Base-by-base conservation (phyloP, 2,113 vertebrate genomes). In the Passer montanus region DNA sequence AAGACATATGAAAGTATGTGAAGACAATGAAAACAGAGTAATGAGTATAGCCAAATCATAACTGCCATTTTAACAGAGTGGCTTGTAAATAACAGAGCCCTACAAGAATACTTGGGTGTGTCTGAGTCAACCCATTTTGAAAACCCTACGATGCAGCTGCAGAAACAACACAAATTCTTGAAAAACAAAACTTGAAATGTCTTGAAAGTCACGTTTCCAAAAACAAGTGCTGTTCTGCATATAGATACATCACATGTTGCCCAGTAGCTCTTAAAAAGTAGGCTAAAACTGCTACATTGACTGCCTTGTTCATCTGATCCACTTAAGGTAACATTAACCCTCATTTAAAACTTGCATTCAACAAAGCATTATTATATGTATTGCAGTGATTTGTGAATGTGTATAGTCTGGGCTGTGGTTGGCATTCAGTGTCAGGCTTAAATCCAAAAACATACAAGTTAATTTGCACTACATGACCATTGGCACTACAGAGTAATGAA, bases 31-130 rank as follows among this genome's bases (percentile, higher is more conserved):
- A 94, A 93, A 50, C 46, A 43, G 75, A 88, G 44, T 55, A 81
- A 64, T 41, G 27, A 75, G 14, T 46, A 44, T 56, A 84, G 66
- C 33, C 60, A 92, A 81, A 87, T 82, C 31, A n/a, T 64, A 87
- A 56, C 52, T 85, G 53, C 81, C 41, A 15, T 70, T 93, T 90
- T 70, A 81, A 63, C 49, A 23, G 62, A 80, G 28, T 2, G 19
- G 35, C 69, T 77, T 90, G 60, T 91, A 86, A 95, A 76, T 88
- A 92, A 84, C 30, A 92, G 70, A 90, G 74, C 52, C 37, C 41
- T 74, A 52, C 82, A 93, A 84, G 76, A 93, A 63, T 84, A 94
- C 52, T 77, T 86, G 89, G 86, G 86, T 41, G 91, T 96, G 89
- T 72, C 91, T 72, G 56, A 92, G 81, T 72, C 66, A n/a, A 70